Base-by-base conservation (phyloP, 2,888 invertebrate species). In the Anoplius nigerrimus region DNA sequence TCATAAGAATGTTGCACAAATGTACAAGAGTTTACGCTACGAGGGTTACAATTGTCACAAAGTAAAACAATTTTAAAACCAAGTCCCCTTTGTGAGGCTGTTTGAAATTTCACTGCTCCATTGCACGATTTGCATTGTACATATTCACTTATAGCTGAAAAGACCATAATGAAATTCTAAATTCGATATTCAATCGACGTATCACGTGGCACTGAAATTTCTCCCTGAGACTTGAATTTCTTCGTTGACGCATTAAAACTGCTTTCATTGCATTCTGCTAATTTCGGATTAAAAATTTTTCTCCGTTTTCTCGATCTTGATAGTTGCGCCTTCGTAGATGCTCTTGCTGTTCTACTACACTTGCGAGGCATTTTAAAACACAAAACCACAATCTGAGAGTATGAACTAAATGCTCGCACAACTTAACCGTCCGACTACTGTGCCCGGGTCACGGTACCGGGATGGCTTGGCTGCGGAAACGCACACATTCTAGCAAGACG, bases 1-100 rank as follows among this genome's bases (percentile, higher is more conserved):
- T 75, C 78, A 62, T 82, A 80, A 21, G 75, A 73, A 51, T 75
- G 76, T 20, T 34, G 43, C 59, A 76, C 45, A 72, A 76, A 72
- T n/a, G 62, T 43, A 65, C 77, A 24, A 51, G 80, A 79, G 58
- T 72, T 72, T 72, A 78, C 54, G 24, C 1, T 55, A 69, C 68
- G 72, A 69, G 21, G 24, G 20, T 11, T 48, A 69, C 77, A 79
- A 22, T 76, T 75, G 69, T 78, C 74, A 76, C 78, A 79, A 42
- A 72, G 18, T 13, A 79, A 13, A 70, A 75, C 64, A 64, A 82
- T 77, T 75, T 79, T 79, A 68, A 80, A 82, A 59, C 75, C 78
- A 62, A 82, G 79, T 74, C 78, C 74, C 46, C 79, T 78, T 63
- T 68, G 62, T 61, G 66, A 65, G 43, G 67, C 70, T 13, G 74